Conservation (phyloP, 2,888 invertebrate species). For the Pilophorus perplexus region DNA sequence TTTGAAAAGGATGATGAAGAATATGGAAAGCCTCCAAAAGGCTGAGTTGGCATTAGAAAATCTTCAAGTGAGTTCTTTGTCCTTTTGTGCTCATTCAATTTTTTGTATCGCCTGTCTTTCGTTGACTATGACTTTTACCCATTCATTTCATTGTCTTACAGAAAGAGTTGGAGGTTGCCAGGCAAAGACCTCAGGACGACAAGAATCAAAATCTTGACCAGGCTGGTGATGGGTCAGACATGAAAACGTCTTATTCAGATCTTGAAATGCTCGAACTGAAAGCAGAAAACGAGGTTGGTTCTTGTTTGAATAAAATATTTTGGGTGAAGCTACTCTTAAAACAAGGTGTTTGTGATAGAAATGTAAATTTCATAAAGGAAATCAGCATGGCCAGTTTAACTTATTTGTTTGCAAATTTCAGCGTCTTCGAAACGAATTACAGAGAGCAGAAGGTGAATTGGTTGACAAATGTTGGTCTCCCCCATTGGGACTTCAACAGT, state of each 20-base stretch:
- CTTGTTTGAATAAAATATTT: not conserved
- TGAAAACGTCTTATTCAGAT: constrained; percentile 75
- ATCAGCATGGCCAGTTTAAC: too few species aligned
- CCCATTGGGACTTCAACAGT: constrained; percentile 83
- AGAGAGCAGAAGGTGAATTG: constrained; percentile 84
- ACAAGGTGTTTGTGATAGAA: too few species aligned
- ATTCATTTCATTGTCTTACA: too few species aligned
- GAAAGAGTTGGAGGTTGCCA: constrained; percentile 74
- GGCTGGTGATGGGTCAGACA: constrained; percentile 55
- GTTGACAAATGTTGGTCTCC: constrained; percentile 89
- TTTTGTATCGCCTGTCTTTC: too few species aligned
- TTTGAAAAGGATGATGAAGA: constrained; percentile 85
- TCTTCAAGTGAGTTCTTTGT: constrained; percentile 62
- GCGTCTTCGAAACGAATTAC: constrained; percentile 77
- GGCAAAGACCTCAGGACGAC: constrained; percentile 78
- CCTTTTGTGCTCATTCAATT: not conserved
- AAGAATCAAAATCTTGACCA: constrained; percentile 79
- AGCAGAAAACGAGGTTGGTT: constrained; percentile 73
- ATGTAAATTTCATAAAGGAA: not conserved
- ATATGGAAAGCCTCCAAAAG: constrained; percentile 87
- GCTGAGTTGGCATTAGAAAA: constrained; percentile 84
- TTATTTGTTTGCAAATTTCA: constrained; percentile 52
- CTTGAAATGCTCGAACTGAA: constrained; percentile 77
- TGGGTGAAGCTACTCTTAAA: too few species aligned
- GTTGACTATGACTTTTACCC: too few species aligned